Evolutionary conservation across 2,113 vertebrate genomes (phyloP), one percentile per base, ranked within the genome.

Genomic region (Pica pica): DNA sequence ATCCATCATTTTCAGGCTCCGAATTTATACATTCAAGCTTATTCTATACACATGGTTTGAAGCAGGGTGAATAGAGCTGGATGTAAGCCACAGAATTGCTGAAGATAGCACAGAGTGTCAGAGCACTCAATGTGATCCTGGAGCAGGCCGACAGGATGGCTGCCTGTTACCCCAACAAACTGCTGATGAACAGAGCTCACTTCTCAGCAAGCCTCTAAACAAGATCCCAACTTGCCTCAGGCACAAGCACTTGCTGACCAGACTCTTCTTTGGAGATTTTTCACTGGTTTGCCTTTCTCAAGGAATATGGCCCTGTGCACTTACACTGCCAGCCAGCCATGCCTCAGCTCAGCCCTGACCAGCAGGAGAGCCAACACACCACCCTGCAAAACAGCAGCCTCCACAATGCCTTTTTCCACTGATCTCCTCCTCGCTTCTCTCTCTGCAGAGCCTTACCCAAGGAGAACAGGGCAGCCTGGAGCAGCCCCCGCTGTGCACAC

Each of bases 331-430:
- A 3, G 57, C 4, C 24, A 1, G 47, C 47, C 69, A 19, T 5
- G 14, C 30, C 47, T 35, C 1, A 0, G 16, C 53, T 76, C 56
- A 75, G 65, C 60, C 76, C 7, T 28, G 63, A 60, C 37, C 8
- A 2, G 39, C 69, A 61, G 37, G 39, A 81, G 4, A 60, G 64
- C 47, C 1, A 1, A 19, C 0, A 0, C 15, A 61, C 8, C n/a
- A 56, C 24, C 26, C 28, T 30, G 33, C 46, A 17, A 30, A 83
- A 35, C 16, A 5, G 63, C 70, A 84, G 49, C 46, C 67, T 83
- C 31, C 68, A 49, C 31, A 42, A 4, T 9, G 31, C 17, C 22
- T 81, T 91, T 28, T 64, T 16, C 39, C 82, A 85, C 50, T 3
- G 13, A 73, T 19, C 37, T 21, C 42, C 50, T 79, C 57, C 82